Conservation (phyloP, 2,888 invertebrate genomes). For the Lasioglossum malachurum region DNA sequence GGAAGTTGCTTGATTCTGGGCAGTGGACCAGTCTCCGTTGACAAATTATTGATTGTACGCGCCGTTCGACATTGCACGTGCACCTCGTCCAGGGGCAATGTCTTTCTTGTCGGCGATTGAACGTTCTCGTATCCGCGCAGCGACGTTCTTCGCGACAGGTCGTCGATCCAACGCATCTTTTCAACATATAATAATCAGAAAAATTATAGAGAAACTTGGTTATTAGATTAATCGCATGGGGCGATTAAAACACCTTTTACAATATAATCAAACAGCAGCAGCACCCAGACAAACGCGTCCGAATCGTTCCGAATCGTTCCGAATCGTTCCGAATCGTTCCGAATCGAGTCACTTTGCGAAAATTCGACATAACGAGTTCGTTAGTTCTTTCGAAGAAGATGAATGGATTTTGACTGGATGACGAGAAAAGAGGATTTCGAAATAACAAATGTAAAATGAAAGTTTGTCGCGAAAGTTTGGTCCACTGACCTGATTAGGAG, state of each 20-base stretch:
- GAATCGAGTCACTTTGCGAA: too few species aligned
- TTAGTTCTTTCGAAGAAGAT: too few species aligned
- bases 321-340: too few species aligned
- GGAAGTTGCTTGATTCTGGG: conserved; percentile 82
- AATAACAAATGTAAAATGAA: too few species aligned
- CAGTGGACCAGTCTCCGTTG: conserved; percentile 84
- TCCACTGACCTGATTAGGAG: conserved; percentile 78
- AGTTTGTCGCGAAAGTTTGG: too few species aligned
- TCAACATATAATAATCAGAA: not conserved
- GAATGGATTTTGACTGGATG: too few species aligned
- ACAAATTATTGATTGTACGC: conserved; percentile 84
- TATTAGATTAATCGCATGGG: not conserved
- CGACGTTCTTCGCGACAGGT: conserved; percentile 86
- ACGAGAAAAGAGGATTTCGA: too few species aligned
- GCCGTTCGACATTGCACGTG: conserved; percentile 79
- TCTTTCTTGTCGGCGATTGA: conserved; percentile 77
- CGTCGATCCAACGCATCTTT: conserved; percentile 86
- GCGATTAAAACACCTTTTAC: not conserved
- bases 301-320: too few species aligned
- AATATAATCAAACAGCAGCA: too few species aligned
- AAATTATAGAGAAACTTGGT: not conserved
- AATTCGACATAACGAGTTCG: too few species aligned
- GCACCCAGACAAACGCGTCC: too few species aligned
- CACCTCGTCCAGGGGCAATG: conserved; percentile 80
- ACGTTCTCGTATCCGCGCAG: conserved; percentile 85